phyloP scores from a whole-genome alignment of 2,888 invertebrate genomes.

The Chymomyza amoena region DNA sequence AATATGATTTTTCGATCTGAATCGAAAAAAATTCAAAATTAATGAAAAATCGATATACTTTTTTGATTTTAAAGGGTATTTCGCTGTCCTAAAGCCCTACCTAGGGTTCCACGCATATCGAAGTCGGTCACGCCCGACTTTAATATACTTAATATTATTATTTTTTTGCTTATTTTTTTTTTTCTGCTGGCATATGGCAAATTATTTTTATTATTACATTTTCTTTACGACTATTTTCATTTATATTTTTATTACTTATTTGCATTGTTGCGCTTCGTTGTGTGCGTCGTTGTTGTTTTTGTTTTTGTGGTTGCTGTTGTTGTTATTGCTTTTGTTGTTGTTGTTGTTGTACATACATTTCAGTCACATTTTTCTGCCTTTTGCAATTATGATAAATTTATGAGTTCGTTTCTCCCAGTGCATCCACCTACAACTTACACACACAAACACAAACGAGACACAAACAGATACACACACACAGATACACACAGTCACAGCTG shows the following conservation, averaged over 20 bases:
- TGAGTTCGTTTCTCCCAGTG: constrained; percentile 72
- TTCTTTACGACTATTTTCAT: neutral
- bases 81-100: no score
- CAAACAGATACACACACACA: constrained; percentile 10
- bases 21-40: no score
- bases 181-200: constrained; percentile 40
- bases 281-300: constrained; percentile 1
- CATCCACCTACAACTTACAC: constrained; percentile 19
- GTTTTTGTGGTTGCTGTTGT: constrained; percentile 4
- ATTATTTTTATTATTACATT: constrained; percentile 30
- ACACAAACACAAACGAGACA: constrained; percentile 17
- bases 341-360: constrained; percentile 44
- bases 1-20: no score
- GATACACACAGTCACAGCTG: constrained; percentile 6
- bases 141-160: no score
- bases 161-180: neutral
- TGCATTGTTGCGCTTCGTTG: constrained; percentile 31
- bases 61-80: no score
- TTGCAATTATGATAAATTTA: constrained; percentile 74
- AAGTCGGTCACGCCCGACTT: constrained; percentile 11
- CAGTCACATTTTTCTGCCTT: constrained; percentile 65
- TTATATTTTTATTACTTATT: constrained; percentile 58
- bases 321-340: constrained; percentile 16
- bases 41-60: no score
- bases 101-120: no score